A percentile compares a stretch with the other conserved stretches of the same genome.
phyloP scores from a whole-genome alignment of 2,113 vertebrate genomes.

The Cricetomys ansorgei region DNA sequence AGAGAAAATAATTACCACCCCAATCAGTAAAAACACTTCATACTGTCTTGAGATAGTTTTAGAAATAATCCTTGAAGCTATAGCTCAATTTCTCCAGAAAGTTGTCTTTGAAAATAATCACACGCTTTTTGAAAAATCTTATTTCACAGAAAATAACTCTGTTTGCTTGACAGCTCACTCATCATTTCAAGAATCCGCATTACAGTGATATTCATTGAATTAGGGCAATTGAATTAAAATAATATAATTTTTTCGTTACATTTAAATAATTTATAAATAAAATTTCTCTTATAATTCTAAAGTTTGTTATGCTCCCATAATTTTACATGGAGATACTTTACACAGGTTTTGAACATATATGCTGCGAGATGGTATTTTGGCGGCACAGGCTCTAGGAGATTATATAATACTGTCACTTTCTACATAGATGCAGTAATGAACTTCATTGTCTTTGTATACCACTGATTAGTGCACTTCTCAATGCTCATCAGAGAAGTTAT shows the following conservation, averaged over 20 bases:
- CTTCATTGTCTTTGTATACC: background rate
- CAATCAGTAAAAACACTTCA: background rate
- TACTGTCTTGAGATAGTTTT: background rate
- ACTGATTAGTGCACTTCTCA: no score
- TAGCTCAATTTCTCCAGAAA: conserved; percentile 2
- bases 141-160: background rate
- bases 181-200: background rate
- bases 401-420: background rate
- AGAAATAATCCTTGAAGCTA: background rate
- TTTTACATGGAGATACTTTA: background rate
- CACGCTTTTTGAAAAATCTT: background rate
- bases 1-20: background rate
- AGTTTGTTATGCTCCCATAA: background rate
- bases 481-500: background rate
- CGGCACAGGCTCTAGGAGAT: background rate
- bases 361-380: background rate
- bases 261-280: background rate
- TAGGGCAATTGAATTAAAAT: background rate
- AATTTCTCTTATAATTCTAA: background rate
- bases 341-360: background rate
- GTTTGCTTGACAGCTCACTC: background rate
- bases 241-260: background rate
- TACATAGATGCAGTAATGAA: background rate
- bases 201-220: background rate
- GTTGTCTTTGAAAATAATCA: conserved; percentile 7